Evolutionary conservation across 2,888 invertebrate genomes (phyloP).

Genomic region (Busseola fusca): DNA sequence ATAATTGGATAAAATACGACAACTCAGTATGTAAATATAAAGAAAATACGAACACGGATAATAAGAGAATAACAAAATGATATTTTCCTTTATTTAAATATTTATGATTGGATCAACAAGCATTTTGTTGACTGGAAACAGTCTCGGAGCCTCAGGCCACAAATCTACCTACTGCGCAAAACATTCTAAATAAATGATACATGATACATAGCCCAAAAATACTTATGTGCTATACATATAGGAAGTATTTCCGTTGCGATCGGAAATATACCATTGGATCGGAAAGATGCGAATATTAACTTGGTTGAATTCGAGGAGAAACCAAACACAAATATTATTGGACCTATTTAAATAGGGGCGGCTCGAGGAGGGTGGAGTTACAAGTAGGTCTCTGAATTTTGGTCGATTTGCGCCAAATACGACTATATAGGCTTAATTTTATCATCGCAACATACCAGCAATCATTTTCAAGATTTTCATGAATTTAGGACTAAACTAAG

Average conservation of each 20-base stretch:
- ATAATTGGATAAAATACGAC: constrained; percentile 34
- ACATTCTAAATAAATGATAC: constrained; percentile 42
- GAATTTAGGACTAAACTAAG: background rate
- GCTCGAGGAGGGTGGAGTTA: constrained; percentile 23
- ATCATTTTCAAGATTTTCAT: background rate
- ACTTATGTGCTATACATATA: background rate
- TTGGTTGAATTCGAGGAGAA: constrained; percentile 26
- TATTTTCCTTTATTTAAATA: constrained; percentile 47
- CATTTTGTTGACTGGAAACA: constrained; percentile 21
- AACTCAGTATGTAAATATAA: constrained; percentile 11
- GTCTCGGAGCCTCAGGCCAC: constrained; percentile 30
- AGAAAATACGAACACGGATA: constrained; percentile 27
- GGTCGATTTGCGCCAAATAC: background rate
- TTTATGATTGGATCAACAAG: constrained; percentile 43
- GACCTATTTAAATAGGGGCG: constrained; percentile 23
- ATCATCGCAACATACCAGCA: background rate
- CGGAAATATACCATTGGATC: constrained; percentile 13
- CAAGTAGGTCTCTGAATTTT: constrained; percentile 7
- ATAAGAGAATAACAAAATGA: constrained; percentile 29
- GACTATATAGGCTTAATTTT: background rate
- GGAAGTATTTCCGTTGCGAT: background rate
- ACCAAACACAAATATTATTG: constrained; percentile 39
- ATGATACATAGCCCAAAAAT: constrained; percentile 36
- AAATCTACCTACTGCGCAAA: constrained; percentile 36
- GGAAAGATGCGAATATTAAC: constrained; percentile 42